Conservation (phyloP, 2,797 vertebrate species). For the Cephalopachus bancanus region DNA sequence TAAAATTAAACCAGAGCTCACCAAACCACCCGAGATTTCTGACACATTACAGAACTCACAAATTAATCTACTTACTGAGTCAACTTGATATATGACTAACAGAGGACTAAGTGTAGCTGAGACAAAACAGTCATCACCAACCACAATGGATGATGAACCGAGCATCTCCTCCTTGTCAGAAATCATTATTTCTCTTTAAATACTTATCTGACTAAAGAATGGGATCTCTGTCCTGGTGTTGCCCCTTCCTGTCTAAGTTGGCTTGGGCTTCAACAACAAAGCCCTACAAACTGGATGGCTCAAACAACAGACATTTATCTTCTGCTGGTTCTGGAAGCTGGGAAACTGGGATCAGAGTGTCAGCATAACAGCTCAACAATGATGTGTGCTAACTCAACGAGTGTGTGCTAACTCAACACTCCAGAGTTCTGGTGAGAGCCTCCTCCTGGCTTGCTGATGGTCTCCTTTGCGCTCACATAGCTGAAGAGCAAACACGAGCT, state of each 20-base stretch:
- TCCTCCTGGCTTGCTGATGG: background rate
- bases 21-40: conserved; percentile 74
- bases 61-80: conserved; percentile 62
- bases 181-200: conserved; percentile 10
- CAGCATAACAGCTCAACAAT: background rate
- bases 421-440: background rate
- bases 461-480: background rate
- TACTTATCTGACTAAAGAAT: background rate
- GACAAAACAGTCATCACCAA: conserved; percentile 8
- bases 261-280: background rate
- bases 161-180: background rate
- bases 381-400: background rate
- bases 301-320: background rate
- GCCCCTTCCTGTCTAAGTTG: background rate
- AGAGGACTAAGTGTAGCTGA: background rate
- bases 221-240: background rate
- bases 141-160: background rate
- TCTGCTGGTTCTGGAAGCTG: background rate
- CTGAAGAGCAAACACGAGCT: background rate
- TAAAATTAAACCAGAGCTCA: conserved; percentile 73
- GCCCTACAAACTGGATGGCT: background rate
- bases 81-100: conserved; percentile 36
- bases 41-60: conserved; percentile 35
- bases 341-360: background rate
- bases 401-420: background rate